Conservation (phyloP, 1,140 invertebrate species). For the Steinernema feltiae region DNA sequence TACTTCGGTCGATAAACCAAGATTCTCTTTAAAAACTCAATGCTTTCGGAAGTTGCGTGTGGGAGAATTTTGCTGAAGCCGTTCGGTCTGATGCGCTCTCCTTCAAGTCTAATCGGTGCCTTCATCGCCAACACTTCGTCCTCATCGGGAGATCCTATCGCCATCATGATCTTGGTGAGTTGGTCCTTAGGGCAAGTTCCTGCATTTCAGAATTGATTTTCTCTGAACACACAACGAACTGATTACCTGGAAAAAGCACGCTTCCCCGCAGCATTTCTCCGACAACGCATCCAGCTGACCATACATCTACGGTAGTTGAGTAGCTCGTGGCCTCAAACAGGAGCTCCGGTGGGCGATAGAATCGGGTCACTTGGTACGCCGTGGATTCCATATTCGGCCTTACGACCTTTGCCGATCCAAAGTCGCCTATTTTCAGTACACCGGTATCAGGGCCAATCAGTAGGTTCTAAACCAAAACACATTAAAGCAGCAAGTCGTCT, state of each 20-base stretch:
- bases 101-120: too few species aligned
- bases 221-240: neutral
- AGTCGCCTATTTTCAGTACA: conserved; percentile 50
- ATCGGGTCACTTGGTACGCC: conserved; percentile 45
- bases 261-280: neutral
- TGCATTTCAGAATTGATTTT: neutral
- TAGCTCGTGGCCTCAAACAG: conserved; percentile 38
- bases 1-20: conserved; percentile 13
- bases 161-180: neutral
- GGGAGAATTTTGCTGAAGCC: neutral
- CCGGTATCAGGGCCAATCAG: conserved; percentile 35
- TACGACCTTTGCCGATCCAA: conserved; percentile 46
- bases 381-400: conserved; percentile 15
- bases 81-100: neutral
- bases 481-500: too few species aligned
- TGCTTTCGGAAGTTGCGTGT: neutral
- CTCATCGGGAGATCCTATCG: neutral
- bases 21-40: conserved; percentile 8
- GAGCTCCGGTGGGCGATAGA: conserved; percentile 49
- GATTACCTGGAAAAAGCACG: neutral
- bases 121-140: neutral
- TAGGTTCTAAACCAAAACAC: conserved; percentile 30
- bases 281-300: conserved; percentile 92
- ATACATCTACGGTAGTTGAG: conserved; percentile 70
- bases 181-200: neutral